Percentiles rank a stretch among this genome's conserved stretches.
Evolutionary conservation across 2,888 invertebrate genomes (phyloP).

Genomic region (Drosophila prolongata): DNA sequence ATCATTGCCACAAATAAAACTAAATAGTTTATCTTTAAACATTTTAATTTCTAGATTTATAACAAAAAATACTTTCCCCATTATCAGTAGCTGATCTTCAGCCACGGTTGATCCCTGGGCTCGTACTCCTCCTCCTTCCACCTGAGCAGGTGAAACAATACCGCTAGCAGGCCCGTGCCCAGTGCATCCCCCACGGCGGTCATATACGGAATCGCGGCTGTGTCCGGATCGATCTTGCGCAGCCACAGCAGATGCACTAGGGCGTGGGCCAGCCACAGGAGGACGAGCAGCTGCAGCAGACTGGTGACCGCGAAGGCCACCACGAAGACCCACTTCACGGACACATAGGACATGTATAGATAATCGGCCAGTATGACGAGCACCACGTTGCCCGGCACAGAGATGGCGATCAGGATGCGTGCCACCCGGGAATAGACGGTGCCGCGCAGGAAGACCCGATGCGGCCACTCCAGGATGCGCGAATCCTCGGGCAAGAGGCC

Average conservation of each 20-base stretch:
- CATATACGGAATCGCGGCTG: conserved; percentile 50
- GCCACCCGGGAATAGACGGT: conserved; percentile 46
- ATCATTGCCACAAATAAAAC: too few relatives aligned
- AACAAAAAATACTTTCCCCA: too few relatives aligned
- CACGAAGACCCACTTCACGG: conserved; percentile 23
- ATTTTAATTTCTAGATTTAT: too few relatives aligned
- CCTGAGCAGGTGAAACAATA: conserved; percentile 35
- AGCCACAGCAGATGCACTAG: conserved; percentile 51
- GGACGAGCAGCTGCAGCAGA: conserved; percentile 41
- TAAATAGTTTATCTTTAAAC: too few relatives aligned
- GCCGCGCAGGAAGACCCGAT: conserved; percentile 23
- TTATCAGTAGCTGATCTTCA: not conserved
- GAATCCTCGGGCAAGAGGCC: conserved; percentile 41
- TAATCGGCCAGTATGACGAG: conserved; percentile 41
- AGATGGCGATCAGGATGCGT: conserved; percentile 40
- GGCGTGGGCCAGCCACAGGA: conserved; percentile 35
- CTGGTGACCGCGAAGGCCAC: conserved; percentile 26
- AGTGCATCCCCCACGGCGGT: conserved; percentile 48
- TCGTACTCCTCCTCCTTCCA: conserved; percentile 7
- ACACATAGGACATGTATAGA: conserved; percentile 5
- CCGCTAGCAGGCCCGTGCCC: conserved; percentile 41
- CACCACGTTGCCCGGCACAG: conserved; percentile 36
- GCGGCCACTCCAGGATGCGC: conserved; percentile 34
- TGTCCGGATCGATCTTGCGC: conserved; percentile 49
- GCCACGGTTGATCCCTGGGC: not conserved